A percentile compares a stretch with the other conserved stretches of the same genome.
Evolutionary conservation across 2,888 invertebrate species (phyloP).

Genomic region (Heterodera filipjevi): DNA sequence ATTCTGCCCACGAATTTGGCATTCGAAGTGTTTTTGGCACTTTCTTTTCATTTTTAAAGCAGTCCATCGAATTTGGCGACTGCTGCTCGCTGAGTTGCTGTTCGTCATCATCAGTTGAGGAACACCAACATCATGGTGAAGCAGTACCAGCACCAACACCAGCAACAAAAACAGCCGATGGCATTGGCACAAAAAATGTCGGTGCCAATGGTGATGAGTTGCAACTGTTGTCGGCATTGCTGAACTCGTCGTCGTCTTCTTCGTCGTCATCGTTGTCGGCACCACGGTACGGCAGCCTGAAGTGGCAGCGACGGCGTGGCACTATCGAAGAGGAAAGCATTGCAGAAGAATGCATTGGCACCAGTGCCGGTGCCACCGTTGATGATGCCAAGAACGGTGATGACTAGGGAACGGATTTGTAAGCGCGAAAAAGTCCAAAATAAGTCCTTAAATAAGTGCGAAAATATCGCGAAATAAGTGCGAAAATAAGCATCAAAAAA

Average conservation of each 20-base stretch:
- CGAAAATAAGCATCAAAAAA: no score
- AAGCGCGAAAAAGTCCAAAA: no score
- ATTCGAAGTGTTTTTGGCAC: background rate
- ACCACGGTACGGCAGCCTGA: background rate
- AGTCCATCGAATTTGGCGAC: background rate
- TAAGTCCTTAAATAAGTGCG: no score
- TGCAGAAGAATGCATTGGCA: background rate
- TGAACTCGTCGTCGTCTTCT: background rate
- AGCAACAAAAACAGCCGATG: no score
- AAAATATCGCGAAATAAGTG: no score
- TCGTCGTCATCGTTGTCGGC: background rate
- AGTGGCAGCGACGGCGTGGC: background rate
- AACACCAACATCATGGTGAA: background rate
- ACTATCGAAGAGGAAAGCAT: background rate
- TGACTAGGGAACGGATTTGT: no score
- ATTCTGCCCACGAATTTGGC: no score
- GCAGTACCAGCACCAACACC: no score
- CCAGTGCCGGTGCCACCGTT: background rate
- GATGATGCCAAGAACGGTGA: background rate
- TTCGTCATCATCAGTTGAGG: slow-evolving; percentile 1
- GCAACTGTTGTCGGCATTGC: background rate
- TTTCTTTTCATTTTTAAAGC: background rate
- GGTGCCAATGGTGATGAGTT: background rate
- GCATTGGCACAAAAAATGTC: background rate
- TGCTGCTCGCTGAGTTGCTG: background rate